Base-by-base conservation (phyloP, 2,797 vertebrate species). In the Odontamblyopus lacepedii region DNA sequence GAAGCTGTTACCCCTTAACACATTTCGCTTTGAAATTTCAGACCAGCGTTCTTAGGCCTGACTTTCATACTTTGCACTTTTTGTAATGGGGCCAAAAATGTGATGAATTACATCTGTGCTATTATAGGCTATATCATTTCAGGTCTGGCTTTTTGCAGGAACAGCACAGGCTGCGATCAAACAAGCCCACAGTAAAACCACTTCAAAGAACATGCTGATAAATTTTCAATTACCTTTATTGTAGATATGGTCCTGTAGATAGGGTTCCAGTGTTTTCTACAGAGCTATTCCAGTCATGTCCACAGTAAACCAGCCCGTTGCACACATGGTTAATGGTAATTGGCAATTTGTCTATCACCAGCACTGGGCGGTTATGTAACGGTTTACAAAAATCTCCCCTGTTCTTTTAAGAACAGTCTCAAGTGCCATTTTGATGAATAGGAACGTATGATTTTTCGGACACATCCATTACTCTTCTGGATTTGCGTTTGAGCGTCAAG, bases 101-200 rank as follows among this genome's bases (percentile, higher is more conserved):
- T 88, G 80, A 87, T 90, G 87, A 93, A 92, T 94, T 91, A 89
- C 81, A 90, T 89, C 83, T 86, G 62, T 1, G 23, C 78, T 83
- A 77, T 91, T 88, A 88, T 76, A 89, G 83, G 83, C 79, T 73
- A 64, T 85, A 90, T 87, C 85, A 79, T 85, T 86, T 75, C 73
- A 72, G 72, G 75, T 79, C 78, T 69, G 78, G 75, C 73, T 83
- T 87, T 60, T 87, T 82, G 77, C 78, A 80, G 75, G 77, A 81
- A 69, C 68, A 13, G 69, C 74, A 75, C 67, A 74, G 83, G 66
- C 79, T 78, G 78, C 77, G 85, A 89, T 88, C 83, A 91, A 86
- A 85, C 84, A 73, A 67, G 66, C 73, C 74, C 63, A 38, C 19
- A 63, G 73, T 80, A 70, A 85, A 77, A 75, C 66, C 79, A 83